phyloP scores from a whole-genome alignment of 2,797 vertebrate genomes.

The Neosilurus mollespiculum region DNA sequence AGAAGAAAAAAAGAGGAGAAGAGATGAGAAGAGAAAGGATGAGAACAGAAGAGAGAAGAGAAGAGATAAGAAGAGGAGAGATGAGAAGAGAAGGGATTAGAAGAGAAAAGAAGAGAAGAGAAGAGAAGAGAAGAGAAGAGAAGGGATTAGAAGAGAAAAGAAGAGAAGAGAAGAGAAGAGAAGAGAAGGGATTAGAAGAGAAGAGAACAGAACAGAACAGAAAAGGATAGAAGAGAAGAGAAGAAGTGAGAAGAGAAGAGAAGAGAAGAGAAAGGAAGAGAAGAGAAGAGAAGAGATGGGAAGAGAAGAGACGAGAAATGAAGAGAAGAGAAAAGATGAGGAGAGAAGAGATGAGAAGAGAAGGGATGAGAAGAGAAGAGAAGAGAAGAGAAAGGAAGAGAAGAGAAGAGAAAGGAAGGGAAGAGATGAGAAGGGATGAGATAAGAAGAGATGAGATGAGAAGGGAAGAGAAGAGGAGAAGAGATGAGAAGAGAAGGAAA shows the following conservation, averaged over 20 bases:
- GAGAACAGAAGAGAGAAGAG: too few species aligned
- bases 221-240: too few species aligned
- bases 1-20: too few species aligned
- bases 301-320: neutral
- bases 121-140: too few species aligned
- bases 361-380: neutral
- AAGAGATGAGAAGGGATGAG: neutral
- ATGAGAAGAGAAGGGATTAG: too few species aligned
- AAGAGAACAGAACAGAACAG: neutral
- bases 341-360: too few species aligned
- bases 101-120: too few species aligned
- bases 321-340: neutral
- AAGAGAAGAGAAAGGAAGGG: neutral
- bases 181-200: neutral
- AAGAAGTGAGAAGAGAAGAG: neutral
- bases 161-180: neutral
- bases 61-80: too few species aligned
- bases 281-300: neutral
- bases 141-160: too few species aligned
- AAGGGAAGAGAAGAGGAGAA: neutral
- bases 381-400: neutral
- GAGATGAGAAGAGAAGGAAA: rapidly evolving
- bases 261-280: neutral
- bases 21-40: too few species aligned
- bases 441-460: neutral